phyloP scores from a whole-genome alignment of 1,140 invertebrate genomes.

The Belonocnema kinseyi region DNA sequence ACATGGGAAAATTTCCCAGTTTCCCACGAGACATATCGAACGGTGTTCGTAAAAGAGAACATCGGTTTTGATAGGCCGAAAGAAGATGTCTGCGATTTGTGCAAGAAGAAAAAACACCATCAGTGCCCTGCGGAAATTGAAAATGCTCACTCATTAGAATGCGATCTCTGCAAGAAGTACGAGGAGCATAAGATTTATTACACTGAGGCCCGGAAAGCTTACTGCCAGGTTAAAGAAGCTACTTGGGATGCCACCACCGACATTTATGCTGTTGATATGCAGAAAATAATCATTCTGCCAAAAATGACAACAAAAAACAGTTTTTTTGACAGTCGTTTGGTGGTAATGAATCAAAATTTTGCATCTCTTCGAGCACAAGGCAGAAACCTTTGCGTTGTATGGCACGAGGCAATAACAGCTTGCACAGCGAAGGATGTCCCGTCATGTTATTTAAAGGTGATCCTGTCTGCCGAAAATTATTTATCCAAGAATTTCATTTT shows the following conservation, averaged over 20 bases:
- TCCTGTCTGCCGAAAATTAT: too few species aligned
- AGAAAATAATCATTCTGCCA: too few species aligned
- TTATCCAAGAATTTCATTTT: too few species aligned
- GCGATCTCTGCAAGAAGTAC: neutral
- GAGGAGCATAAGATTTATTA: neutral
- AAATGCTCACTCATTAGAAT: neutral
- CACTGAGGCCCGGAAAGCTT: neutral
- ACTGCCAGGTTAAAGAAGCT: neutral
- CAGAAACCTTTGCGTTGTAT: neutral
- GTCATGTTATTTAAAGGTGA: neutral
- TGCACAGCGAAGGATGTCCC: neutral
- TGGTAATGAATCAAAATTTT: neutral
- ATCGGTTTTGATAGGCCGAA: neutral
- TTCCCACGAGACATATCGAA: neutral
- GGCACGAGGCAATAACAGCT: neutral
- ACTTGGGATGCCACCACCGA: neutral
- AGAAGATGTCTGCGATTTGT: neutral
- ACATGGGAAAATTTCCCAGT: neutral
- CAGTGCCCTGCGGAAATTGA: neutral
- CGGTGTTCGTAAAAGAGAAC: neutral
- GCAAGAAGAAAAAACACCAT: neutral
- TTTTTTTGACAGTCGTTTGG: neutral
- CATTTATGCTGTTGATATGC: neutral
- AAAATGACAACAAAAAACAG: neutral
- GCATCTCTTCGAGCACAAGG: neutral